Evolutionary conservation across 2,888 invertebrate species (phyloP), one percentile per base, ranked within the genome.

Genomic region (Leptarthrus brevirostris): DNA sequence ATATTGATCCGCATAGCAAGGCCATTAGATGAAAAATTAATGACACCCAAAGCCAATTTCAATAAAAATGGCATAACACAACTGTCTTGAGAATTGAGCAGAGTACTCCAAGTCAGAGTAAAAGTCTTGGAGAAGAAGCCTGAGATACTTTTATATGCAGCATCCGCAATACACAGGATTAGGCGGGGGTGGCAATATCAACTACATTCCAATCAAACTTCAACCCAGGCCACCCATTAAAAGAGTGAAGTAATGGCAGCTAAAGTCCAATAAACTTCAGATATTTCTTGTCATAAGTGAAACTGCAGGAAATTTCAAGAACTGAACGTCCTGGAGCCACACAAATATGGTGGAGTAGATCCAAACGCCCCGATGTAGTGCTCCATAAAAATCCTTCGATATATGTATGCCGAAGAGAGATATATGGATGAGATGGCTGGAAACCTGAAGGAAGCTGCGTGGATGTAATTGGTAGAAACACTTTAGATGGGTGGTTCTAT

Each of bases 241-340:
- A 58, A 26, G n/a, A 58, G 18, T 18, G 18, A 58, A 36, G 36
- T 58, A 36, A 58, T 58, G 36, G 58, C 20, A 18, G 58, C 58
- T 36, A 58, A 36, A 58, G 58, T 58, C 58, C 36, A 58, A 58
- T 58, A 58, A 58, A 58, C 36, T 58, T 18, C 58, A 58, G 58
- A 58, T 58, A 58, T 58, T 58, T 58, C 58, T 58, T 58, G 18
- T 58, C 36, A 36, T 36, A 58, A 58, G 58, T 36, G 36, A 58
- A 58, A 40, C 58, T 18, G 20, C 16, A 34, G 58, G 58, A 58
- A 58, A 58, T 58, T 36, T 34, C 36, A 36, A 36, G 58, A 36
- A 26, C n/a, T 36, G 58, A 16, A 34, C 18, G 16, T n/a, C 56
- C 16, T 16, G 30, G 30, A 56, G 30, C 16, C 3, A 30, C 30